Base-by-base conservation (phyloP, 2,113 vertebrate genomes). In the Emberiza fucata region DNA sequence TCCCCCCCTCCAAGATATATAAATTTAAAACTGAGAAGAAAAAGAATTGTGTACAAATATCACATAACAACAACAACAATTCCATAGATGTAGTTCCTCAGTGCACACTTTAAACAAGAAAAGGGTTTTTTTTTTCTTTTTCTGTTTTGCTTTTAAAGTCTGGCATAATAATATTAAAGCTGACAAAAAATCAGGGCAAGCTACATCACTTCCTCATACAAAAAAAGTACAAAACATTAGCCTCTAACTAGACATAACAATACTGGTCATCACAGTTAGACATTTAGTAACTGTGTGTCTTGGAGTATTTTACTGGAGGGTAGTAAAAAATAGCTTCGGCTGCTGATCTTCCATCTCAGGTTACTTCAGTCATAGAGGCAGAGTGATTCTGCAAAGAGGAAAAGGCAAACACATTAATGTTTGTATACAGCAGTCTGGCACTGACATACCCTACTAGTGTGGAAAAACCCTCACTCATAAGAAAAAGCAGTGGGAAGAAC, bases 201-300 rank as follows among this genome's bases (percentile, higher is more conserved):
- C 99, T 99, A 99, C 99, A 98, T 98, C 99, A 99, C 98, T 99
- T 98, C 97, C 98, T 99, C 98, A 98, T 99, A 99, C 99, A 99
- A 99, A 98, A 98, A 99, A 99, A 98, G 98, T 99, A 99, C 99
- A 98, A 98, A 99, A 99, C 99, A 99, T 98, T 97, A 96, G 98
- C 98, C 95, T 99, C 98, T 99, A 99, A 99, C 98, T 98, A 98
- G 98, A 98, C 98, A 98, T 97, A 98, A 99, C 98, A 98, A 98
- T 98, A 99, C 98, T 98, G 98, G 98, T 98, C 95, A 96, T 98
- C 98, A 98, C 98, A 98, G 98, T 98, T 97, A 98, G 97, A 98
- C 97, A 98, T 98, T 94, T 90, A 98, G 97, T 98, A 98, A 98
- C 99, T 99, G 98, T 98, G 98, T 98, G 98, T 98, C 98, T 99